Evolutionary conservation across 64 coral and sea anemone genomes (phyloP), one percentile per base, ranked within the genome.

Genomic region (Montipora capricornis): DNA sequence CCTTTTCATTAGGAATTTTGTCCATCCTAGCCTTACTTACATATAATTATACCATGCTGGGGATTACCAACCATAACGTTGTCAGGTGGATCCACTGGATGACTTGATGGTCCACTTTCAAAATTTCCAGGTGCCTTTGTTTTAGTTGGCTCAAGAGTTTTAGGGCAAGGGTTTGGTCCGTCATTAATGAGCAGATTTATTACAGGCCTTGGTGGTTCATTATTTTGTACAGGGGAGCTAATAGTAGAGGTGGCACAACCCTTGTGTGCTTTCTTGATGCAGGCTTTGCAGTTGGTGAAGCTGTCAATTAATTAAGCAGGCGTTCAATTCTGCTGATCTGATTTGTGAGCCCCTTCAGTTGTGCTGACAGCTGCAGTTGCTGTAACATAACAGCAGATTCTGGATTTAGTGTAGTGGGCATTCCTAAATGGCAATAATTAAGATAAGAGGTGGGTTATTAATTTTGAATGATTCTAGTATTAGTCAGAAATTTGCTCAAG

Each of bases 231-330:
- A 44, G 74, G 74, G 29, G 74, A 76, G 74, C 74, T 44, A 44
- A 44, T 14, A 44, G 74, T 76, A 29, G 74, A 76, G 26, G 5
- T 76, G 29, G 24, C 22, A 45, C 74, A 76, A 5, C 4, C 26
- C 74, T 76, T 76, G 74, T 76, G 3, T 44, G 37, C 74, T 29
- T 5, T 76, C 74, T 76, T 76, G 24, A 76, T 76, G 74, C 74
- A 76, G 74, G 74, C 26, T 76, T 76, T 76, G 74, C 74, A 76
- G 74, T 76, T 76, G 74, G 11, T 45, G 74, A 76, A 76, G 37
- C 74, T 76, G 74, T 76, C 74, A 14, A 37, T 37, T 37, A 37
- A 37, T 37, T 37, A 37, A 76, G 74, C 6, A 76, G 74, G 74
- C 74, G 0, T 45, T 76, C 29, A 76, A 76, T 76, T 76, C 74